Conservation (phyloP, 1,140 invertebrate genomes). For the Cotesia typhae region DNA sequence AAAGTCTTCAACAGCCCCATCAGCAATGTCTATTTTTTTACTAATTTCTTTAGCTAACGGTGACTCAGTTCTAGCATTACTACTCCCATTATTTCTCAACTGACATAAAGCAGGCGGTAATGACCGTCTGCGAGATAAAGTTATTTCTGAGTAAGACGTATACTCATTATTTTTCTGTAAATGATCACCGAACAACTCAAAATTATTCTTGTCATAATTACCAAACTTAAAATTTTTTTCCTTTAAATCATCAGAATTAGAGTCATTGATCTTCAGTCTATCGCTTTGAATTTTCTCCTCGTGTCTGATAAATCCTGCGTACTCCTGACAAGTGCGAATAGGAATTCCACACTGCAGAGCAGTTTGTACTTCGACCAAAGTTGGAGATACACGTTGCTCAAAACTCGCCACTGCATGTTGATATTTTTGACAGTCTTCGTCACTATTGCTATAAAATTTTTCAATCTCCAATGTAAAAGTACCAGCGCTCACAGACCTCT, state of each 20-base stretch:
- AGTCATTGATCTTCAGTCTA: neutral
- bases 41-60: constrained; percentile 45
- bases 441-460: neutral
- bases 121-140: constrained; percentile 47
- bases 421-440: neutral
- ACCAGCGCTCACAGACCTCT: constrained; percentile 33
- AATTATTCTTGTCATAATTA: neutral
- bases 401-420: neutral
- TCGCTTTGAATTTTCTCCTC: neutral
- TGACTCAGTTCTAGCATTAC: constrained; percentile 23
- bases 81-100: constrained; percentile 33
- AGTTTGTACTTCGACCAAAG: neutral
- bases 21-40: constrained; percentile 40
- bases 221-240: too few species aligned
- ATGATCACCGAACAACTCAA: constrained; percentile 36
- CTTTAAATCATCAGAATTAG: too few species aligned
- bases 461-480: neutral
- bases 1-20: constrained; percentile 49
- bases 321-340: neutral
- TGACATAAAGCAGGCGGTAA: constrained; percentile 46
- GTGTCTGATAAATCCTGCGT: neutral
- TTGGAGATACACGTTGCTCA: neutral
- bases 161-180: constrained; percentile 31
- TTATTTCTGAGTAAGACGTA: neutral
- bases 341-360: neutral